These are phyloP conservation scores for Ctenoplectra terminalis DNA, from an alignment of 1,140 invertebrate species.

Conservation along the genomic window DNA sequence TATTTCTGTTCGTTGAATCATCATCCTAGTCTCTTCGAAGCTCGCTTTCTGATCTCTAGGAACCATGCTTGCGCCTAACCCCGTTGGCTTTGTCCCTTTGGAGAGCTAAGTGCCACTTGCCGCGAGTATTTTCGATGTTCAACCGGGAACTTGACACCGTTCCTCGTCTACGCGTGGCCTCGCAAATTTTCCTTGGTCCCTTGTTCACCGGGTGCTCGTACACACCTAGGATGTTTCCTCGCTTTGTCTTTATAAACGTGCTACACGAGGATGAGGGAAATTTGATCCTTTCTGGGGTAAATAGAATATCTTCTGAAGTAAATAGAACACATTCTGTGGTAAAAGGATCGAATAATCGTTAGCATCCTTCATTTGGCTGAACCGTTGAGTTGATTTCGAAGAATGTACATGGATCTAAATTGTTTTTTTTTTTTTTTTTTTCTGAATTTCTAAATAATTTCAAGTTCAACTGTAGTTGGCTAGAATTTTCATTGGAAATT, in stretches of 20 bases:
- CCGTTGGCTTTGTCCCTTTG: constrained; percentile 19
- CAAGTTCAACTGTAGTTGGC: background rate
- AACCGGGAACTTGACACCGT: constrained; percentile 43
- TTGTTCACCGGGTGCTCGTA: background rate
- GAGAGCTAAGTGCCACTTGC: constrained; percentile 19
- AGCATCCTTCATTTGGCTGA: too few relatives aligned
- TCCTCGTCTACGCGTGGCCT: background rate
- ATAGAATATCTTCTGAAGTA: too few relatives aligned
- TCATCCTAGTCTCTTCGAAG: background rate
- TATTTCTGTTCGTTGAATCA: constrained; percentile 15
- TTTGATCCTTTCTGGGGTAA: too few relatives aligned
- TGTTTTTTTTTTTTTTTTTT: too few relatives aligned
- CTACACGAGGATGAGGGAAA: background rate
- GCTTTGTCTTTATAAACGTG: background rate
- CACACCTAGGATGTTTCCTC: background rate
- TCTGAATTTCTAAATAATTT: too few relatives aligned
- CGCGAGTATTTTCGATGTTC: constrained; percentile 57
- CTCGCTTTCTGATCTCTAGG: background rate
- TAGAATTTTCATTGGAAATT: background rate
- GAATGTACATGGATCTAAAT: too few relatives aligned
- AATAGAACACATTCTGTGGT: too few relatives aligned
- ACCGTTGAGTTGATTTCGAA: too few relatives aligned
- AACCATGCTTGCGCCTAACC: background rate
- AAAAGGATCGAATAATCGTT: too few relatives aligned
- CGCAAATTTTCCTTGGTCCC: constrained; percentile 26